Percentiles rank a stretch among this genome's conserved stretches.
phyloP scores from a whole-genome alignment of 2,113 vertebrate genomes.

The Accipiter cooperii region DNA sequence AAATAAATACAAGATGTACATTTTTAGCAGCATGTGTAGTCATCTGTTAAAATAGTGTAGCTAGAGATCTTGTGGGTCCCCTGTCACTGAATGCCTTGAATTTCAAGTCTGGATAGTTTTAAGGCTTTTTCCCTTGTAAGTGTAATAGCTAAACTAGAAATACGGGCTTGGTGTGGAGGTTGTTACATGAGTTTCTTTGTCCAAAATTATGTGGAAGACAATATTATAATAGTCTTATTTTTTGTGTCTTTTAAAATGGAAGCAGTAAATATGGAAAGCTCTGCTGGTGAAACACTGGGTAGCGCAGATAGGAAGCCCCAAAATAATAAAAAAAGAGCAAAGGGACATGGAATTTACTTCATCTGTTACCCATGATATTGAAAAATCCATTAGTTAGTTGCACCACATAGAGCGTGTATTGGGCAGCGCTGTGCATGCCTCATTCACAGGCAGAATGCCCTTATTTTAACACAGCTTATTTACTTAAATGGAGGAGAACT shows the following conservation, averaged over 20 bases:
- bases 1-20: background rate
- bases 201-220: background rate
- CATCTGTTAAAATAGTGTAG: background rate
- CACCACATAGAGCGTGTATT: no score
- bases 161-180: background rate
- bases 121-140: background rate
- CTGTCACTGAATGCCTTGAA: background rate
- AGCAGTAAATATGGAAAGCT: background rate
- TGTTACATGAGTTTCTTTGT: background rate
- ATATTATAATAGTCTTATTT: background rate
- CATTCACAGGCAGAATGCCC: background rate
- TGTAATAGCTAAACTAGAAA: background rate
- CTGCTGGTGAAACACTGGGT: background rate
- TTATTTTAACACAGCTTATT: background rate
- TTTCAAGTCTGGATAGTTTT: background rate
- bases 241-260: background rate
- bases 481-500: background rate
- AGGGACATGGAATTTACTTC: background rate
- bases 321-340: slow-evolving; percentile 16
- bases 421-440: background rate
- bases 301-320: background rate
- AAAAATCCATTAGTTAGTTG: background rate
- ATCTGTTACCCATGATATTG: background rate
- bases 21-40: background rate
- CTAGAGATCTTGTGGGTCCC: background rate